phyloP scores from a whole-genome alignment of 2,888 invertebrate genomes.

The Sinelater perroti region DNA sequence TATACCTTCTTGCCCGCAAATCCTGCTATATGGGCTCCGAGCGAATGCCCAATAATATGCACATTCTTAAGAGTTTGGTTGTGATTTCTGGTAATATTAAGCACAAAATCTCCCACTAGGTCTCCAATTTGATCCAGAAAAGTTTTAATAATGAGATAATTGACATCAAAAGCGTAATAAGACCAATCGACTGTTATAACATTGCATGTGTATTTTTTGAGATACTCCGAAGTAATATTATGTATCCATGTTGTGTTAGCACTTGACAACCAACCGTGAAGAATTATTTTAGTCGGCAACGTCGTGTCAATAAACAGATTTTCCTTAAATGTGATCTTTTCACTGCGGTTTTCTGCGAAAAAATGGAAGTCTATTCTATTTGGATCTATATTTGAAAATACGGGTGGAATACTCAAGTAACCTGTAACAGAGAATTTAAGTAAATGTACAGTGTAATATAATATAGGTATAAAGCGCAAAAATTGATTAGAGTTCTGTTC shows the following conservation, averaged over 20 bases:
- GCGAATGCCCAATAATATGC: conserved; percentile 15
- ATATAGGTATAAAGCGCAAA: too few relatives aligned
- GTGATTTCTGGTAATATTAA: neutral
- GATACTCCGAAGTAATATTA: neutral
- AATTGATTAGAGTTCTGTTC: too few relatives aligned
- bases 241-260: conserved; percentile 1
- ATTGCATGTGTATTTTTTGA: conserved; percentile 1
- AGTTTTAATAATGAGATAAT: neutral
- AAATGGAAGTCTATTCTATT: neutral
- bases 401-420: too few relatives aligned
- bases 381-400: too few relatives aligned
- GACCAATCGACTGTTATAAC: conserved; percentile 17
- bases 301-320: neutral
- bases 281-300: neutral
- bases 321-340: neutral
- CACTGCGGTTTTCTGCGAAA: too few relatives aligned
- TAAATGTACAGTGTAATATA: too few relatives aligned
- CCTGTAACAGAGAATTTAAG: too few relatives aligned
- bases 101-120: conserved; percentile 4
- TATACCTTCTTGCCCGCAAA: conserved; percentile 6
- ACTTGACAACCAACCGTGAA: conserved; percentile 8
- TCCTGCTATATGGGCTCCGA: conserved; percentile 11
- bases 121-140: neutral
- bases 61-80: neutral
- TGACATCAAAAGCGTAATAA: neutral